Evolutionary conservation across 92 coral and sea anemone species (phyloP), one percentile per base, ranked within the genome.

Genomic region (Paragorgia papillata): DNA sequence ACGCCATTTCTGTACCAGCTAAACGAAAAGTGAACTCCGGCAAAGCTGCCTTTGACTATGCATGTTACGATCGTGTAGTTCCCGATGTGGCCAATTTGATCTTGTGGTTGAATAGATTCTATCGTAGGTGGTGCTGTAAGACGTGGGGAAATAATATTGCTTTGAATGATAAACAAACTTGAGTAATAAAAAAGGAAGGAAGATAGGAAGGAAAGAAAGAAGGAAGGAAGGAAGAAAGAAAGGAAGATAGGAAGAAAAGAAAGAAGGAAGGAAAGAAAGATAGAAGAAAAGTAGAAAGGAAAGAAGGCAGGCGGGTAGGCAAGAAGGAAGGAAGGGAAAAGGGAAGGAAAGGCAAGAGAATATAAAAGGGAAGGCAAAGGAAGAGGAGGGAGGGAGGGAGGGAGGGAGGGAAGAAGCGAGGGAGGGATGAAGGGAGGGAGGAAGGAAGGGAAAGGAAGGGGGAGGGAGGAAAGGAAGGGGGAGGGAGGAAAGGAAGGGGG

Each of bases 1-100:
- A 59, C 81, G 12, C 97, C 98, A 68, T 94, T 94, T 50, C 90
- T 91, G 82, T 91, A 94, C 98, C 98, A 94, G 30, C 82, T 61
- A 43, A 86, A 76, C 12, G 62, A 28, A 26, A 67, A 67, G 22
- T 18, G 2, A 21, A 67, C 57, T 18, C 46, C 13, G 8, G 0
- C 13, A 18, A 50, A 50, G 26, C 37, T 80, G 8, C 97, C 98
- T 33, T 81, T 87, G 37, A 89, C 92, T 22, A 57, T 80, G 62
- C 98, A 94, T 2, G 85, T 68, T 57, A 94, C 84, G 17, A 69
- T 79, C 30, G 77, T 85, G 25, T 80, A 80, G 78, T 88, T 79
- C 14, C 69, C 81, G 26, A 88, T 70, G 61, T 61, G 75, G 48
- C 69, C 73, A 57, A 88, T 83, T 19, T 67, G 79, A 44, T 82